Evolutionary conservation across 1,140 invertebrate species (phyloP), one percentile per base, ranked within the genome.

Genomic region (Musca vetustissima): DNA sequence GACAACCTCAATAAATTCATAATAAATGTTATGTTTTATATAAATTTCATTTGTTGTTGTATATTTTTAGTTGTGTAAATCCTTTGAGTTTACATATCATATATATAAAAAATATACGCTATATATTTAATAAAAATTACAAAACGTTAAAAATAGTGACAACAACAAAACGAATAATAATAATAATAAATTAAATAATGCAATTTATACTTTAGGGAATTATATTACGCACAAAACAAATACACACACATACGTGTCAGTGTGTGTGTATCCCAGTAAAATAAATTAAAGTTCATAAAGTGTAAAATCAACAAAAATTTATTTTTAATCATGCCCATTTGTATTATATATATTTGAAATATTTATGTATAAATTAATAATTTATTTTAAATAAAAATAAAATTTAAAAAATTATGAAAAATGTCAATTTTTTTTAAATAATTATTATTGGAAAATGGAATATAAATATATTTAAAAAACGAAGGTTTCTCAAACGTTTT

Each of bases 331-430:
- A 43, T 43, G 36, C 28, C 36, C 57, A 61, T 43, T 61, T 61
- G 57, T 61, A 61, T 61, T 61, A 43, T 43, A 43, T 43, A 43
- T 43, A 8, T 28, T 4, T 28, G 11, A 43, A 9, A 43, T 43
- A 9, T 43, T 9, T 43, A 43, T 43, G 36, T 43, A 36, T 61
- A 61, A 61, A 61, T 61, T 61, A 61, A 61, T 61, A 43, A 61
- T 61, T 61, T 61, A 61, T 61, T 61, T 14, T 19, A 61, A 61
- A 61, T 61, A 61, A 61, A 61, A 43, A 43, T 9, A 36, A 61
- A 61, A 61, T 61, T 36, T 24, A 13, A 19, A 43, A 61, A 36
- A 57, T 57, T 15, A 1, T 22, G 13, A 32, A 32, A n/a, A 7
- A 8, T 43, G 32, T 61, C 36, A 21, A 21, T 21, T 61, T 15